Evolutionary conservation across 2,113 vertebrate genomes (phyloP).

Genomic region (Anolis carolinensis): DNA sequence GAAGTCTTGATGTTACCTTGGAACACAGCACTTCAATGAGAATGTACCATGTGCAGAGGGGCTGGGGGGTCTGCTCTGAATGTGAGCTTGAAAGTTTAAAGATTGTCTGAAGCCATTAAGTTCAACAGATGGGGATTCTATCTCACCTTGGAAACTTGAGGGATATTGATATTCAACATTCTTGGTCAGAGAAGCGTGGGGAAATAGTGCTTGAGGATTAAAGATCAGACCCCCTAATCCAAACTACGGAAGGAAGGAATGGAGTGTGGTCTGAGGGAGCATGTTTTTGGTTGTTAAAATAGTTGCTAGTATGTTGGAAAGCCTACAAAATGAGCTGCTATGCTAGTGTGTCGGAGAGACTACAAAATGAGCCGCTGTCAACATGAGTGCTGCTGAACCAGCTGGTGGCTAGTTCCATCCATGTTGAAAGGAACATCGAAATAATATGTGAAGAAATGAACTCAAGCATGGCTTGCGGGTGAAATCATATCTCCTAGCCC

Average conservation of each 20-base stretch:
- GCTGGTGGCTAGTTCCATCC: neutral
- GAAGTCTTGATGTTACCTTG: slow-evolving; percentile 33
- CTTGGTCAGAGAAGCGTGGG: neutral
- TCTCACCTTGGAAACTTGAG: slow-evolving; percentile 14
- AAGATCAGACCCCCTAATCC: neutral
- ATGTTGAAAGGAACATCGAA: neutral
- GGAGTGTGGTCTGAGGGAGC: neutral
- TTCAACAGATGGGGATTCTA: slow-evolving; percentile 18
- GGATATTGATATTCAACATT: slow-evolving; percentile 16
- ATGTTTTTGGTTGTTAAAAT: slow-evolving; percentile 39
- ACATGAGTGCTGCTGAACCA: neutral
- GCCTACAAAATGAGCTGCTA: no score
- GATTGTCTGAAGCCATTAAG: slow-evolving; percentile 17
- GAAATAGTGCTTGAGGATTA: neutral
- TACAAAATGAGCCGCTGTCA: neutral
- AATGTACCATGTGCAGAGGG: slow-evolving; percentile 4
- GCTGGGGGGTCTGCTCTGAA: slow-evolving; percentile 28
- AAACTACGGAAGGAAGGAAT: slow-evolving; percentile 5
- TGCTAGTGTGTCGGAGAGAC: neutral
- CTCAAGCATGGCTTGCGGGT: neutral
- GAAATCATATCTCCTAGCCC: neutral
- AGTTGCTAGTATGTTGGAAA: neutral
- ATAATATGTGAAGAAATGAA: neutral
- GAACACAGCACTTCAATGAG: slow-evolving; percentile 51
- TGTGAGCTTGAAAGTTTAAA: slow-evolving; percentile 46